Evolutionary conservation across 2,888 invertebrate genomes (phyloP).

Genomic region (Drosophila mimica): DNA sequence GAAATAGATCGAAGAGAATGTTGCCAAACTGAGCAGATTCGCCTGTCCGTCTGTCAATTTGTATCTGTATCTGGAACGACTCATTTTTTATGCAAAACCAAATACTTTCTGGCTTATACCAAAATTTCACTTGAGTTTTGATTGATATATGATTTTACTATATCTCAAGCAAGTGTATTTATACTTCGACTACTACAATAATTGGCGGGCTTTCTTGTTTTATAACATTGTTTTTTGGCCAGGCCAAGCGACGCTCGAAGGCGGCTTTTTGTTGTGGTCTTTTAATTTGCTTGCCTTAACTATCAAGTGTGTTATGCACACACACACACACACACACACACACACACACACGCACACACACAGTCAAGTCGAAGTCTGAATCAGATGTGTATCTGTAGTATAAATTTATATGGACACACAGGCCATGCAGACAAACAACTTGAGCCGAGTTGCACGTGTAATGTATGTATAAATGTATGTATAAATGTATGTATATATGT

Average conservation of each 20-base stretch:
- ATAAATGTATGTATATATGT: not conserved
- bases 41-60: not conserved
- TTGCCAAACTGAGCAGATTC: not conserved
- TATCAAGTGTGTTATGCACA: conserved; percentile 65
- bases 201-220: not conserved
- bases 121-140: not conserved
- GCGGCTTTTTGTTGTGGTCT: conserved; percentile 59
- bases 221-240: conserved; percentile 7
- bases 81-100: not conserved
- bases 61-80: not conserved
- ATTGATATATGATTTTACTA: not conserved
- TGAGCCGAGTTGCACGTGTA: conserved; percentile 46
- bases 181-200: conserved; percentile 1
- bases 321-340: conserved; percentile 24
- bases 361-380: conserved; percentile 22
- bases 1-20: not conserved
- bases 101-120: not conserved
- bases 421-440: conserved; percentile 3
- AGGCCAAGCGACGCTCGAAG: conserved; percentile 45
- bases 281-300: conserved; percentile 70
- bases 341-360: too few relatives aligned
- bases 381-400: conserved; percentile 27
- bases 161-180: conserved; percentile 22
- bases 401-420: not conserved
- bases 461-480: conserved; percentile 13